Evolutionary conservation across 1,140 invertebrate genomes (phyloP), one percentile per base, ranked within the genome.

Genomic region (Megalopta genalis): DNA sequence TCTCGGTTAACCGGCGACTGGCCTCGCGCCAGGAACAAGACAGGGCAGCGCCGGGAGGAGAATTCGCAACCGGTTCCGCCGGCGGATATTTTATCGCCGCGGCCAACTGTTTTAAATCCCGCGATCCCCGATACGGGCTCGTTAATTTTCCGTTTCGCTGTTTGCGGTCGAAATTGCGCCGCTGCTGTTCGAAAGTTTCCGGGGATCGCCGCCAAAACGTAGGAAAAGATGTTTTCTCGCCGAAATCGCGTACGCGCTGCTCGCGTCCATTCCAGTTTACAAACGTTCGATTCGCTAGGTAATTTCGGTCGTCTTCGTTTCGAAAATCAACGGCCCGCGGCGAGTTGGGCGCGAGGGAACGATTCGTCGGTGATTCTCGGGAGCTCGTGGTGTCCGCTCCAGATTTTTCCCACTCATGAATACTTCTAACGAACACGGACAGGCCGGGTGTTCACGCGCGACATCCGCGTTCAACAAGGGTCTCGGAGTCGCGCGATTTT

Each of bases 401-500:
- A 4, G 32, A 32, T 82, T 80, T 80, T 80, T 57, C 6, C 16
- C 66, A 65, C 70, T 74, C 74, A 83, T 62, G 82, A 83, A 83
- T 83, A 84, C 79, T 84, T 84, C 73, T 77, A 80, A 76, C 82
- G 62, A 69, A 62, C 59, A 63, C 71, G 54, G 54, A 62, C 42
- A 9, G 10, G 42, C 9, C 42, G 42, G 68, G 42, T 63, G 68
- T 64, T 77, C 82, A 65, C 83, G 77, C 69, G 64, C 73, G 77
- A 70, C 83, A 59, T 32, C 32, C 54, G 57, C 42, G 60, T 64
- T 65, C 78, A 62, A 81, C 83, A 84, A 82, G 83, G 83, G 79
- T 32, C 23, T 52, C 78, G 73, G 84, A 83, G 67, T 78, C 81
- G 37, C 69, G 23, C 74, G 83, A 85, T 85, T 86, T 86, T 86